A percentile compares a stretch with the other conserved stretches of the same genome.
Conservation (phyloP, 2,888 invertebrate species). For the Eupithecia pulchellata region DNA sequence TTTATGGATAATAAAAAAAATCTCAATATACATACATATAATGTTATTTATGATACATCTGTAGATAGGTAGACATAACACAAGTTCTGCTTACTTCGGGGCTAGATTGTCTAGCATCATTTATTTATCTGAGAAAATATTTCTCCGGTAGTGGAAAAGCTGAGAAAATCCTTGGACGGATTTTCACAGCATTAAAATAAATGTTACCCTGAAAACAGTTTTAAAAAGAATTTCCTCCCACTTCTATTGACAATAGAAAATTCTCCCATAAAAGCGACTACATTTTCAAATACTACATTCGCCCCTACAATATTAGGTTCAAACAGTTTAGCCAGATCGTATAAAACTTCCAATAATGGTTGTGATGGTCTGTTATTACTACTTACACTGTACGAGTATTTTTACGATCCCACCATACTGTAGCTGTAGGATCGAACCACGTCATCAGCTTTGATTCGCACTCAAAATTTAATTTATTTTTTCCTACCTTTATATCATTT, state of each 20-base stretch:
- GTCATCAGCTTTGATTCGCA: neutral
- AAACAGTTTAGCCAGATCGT: slow-evolving; percentile 12
- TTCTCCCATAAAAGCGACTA: neutral
- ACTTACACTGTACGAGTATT: slow-evolving; percentile 3
- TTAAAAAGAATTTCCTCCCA: neutral
- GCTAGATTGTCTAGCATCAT: neutral
- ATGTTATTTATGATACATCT: too few relatives aligned
- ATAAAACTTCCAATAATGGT: slow-evolving; percentile 9
- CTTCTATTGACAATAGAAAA: neutral
- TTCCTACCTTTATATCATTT: too few relatives aligned
- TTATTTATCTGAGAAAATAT: neutral
- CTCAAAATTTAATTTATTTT: neutral
- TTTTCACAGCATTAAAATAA: neutral
- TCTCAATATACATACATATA: too few relatives aligned
- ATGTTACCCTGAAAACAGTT: neutral
- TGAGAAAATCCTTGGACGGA: neutral
- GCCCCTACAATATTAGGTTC: neutral
- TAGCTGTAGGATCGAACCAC: neutral
- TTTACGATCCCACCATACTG: neutral
- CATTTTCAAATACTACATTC: slow-evolving; percentile 20
- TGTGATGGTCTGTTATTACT: slow-evolving; percentile 10
- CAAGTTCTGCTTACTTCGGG: neutral
- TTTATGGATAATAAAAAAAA: too few relatives aligned
- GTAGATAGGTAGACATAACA: too few relatives aligned
- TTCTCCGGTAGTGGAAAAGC: too few relatives aligned